Base-by-base conservation (phyloP, 1,140 invertebrate species). In the Sitodiplosis mosellana region DNA sequence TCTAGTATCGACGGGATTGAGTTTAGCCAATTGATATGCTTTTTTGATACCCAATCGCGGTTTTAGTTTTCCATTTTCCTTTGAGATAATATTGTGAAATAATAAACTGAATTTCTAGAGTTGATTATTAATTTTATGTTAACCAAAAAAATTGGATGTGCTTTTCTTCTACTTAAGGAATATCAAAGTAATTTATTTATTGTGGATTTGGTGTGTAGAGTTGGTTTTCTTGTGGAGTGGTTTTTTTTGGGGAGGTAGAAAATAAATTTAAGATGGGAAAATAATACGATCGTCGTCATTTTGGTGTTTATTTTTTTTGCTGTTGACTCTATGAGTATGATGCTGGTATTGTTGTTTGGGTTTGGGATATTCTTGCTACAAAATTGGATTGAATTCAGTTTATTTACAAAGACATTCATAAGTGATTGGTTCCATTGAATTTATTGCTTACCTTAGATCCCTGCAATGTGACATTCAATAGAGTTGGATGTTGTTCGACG, bases 391-490 rank as follows among this genome's bases (percentile, higher is more conserved):
- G 20, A 43, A n/a, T 33, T n/a, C 22, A 44, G 44, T 49, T 37
- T 51, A 21, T 33, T 44, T 47, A 40, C 41, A 14, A 33, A 33
- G 33, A 10, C 22, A n/a, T 22, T 34, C 15, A 15, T 27, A 18
- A 21, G 10, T 41, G 50, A 41, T 22, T 40, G 12, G 45, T 42
- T 19, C 2, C 48, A 36, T 20, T 21, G 7, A 5, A 48, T 41
- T 15, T 8, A 2, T n/a, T 10, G 61, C 69, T 68, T 77, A 89
- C 86, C 73, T 84, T 83, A n/a, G 79, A 73, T 12, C 77, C 75
- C 54, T 78, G 75, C 51, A 91, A 63, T 6, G 87, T 90, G 17
- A 91, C 75, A 65, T 90, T 90, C 33, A 90, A 69, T 37, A 82
- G 64, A 2, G 86, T 90, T 8, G 87, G 85, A 66, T 87, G 81